Evolutionary conservation across 2,888 invertebrate genomes (phyloP).

Genomic region (Euplexia lucipara): DNA sequence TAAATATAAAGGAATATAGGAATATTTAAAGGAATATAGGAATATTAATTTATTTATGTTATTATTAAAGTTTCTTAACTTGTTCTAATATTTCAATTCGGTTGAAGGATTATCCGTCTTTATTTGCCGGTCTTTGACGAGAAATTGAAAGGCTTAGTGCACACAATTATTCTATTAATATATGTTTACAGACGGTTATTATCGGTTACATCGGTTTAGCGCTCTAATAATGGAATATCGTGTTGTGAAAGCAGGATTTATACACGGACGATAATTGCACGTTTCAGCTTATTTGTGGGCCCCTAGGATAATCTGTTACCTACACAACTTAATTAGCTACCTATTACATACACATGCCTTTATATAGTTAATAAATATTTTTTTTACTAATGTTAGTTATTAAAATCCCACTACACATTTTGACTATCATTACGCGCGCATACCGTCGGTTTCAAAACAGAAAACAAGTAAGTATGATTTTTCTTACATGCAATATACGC

Average conservation of each 20-base stretch:
- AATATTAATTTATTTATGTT: too few relatives aligned
- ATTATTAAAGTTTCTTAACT: too few relatives aligned
- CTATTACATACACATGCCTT: conserved; percentile 11
- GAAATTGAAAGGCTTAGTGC: background rate
- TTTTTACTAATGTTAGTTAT: background rate
- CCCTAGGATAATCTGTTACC: conserved; percentile 39
- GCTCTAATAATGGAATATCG: conserved; percentile 19
- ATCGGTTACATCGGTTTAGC: conserved; percentile 18
- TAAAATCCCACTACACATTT: background rate
- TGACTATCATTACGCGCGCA: too few relatives aligned
- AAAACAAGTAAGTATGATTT: too few relatives aligned
- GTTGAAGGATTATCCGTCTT: background rate
- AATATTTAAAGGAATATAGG: too few relatives aligned
- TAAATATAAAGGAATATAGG: too few relatives aligned
- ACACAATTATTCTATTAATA: conserved; percentile 25
- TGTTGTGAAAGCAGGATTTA: conserved; percentile 34
- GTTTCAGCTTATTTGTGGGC: conserved; percentile 41
- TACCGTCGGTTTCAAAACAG: too few relatives aligned
- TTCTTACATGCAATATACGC: too few relatives aligned
- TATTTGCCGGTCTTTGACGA: background rate
- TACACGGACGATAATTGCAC: conserved; percentile 43
- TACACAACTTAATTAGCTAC: conserved; percentile 42
- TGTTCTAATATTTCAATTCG: background rate
- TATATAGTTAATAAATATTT: background rate
- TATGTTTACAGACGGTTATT: conserved; percentile 3